A percentile compares a stretch with the other conserved stretches of the same genome.
phyloP scores from a whole-genome alignment of 2,888 invertebrate species.

The Bembecia ichneumoniformis region DNA sequence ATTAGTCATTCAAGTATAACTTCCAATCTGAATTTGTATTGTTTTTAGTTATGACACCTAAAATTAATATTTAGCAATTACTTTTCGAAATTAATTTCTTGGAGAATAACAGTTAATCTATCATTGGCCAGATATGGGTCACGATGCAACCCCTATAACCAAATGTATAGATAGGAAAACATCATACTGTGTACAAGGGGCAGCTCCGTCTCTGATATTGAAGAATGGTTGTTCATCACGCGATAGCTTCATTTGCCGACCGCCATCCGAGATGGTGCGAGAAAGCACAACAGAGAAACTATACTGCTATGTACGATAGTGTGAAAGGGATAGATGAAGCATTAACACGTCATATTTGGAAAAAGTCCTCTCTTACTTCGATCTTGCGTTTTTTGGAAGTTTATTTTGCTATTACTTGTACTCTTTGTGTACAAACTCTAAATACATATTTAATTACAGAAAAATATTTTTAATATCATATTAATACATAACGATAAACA shows the following conservation, averaged over 20 bases:
- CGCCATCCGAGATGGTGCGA: conserved; percentile 12
- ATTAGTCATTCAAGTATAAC: too few species aligned
- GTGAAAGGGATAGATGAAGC: conserved; percentile 7
- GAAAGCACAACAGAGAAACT: conserved; percentile 5
- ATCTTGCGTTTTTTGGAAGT: too few species aligned
- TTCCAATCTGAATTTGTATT: conserved; percentile 1
- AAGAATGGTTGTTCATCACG: conserved; percentile 50
- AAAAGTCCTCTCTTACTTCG: not conserved
- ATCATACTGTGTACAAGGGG: conserved; percentile 25
- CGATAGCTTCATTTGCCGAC: conserved; percentile 62
- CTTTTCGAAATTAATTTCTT: too few species aligned
- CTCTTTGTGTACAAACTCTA: too few species aligned
- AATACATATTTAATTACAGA: too few species aligned
- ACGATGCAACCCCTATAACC: not conserved
- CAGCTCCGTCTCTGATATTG: conserved; percentile 30
- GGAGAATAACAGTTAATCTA: too few species aligned
- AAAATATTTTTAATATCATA: too few species aligned
- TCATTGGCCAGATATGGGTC: not conserved
- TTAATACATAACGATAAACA: too few species aligned
- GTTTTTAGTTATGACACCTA: conserved; percentile 1
- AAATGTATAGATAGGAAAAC: conserved; percentile 4
- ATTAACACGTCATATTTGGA: not conserved
- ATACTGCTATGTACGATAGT: conserved; percentile 1
- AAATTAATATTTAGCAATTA: conserved; percentile 3
- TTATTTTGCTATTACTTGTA: too few species aligned